Percentiles rank a stretch among this genome's conserved stretches.
These are phyloP conservation scores for Bothrops jararaca DNA, from an alignment of 2,113 vertebrate species.

Conservation along the genomic window DNA sequence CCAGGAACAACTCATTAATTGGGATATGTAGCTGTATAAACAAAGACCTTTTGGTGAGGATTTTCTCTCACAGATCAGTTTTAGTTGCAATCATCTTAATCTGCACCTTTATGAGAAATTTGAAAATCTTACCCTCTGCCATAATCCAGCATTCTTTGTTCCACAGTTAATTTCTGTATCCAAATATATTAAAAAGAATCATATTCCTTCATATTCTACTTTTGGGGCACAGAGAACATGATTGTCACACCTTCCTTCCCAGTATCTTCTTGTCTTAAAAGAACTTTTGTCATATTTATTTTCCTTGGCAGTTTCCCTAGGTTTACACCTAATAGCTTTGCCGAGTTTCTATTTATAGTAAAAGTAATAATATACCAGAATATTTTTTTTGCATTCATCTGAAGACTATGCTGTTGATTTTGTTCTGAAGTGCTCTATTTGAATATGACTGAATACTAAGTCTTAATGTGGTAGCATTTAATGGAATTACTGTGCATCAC, in stretches of 20 bases:
- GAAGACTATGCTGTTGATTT: background rate
- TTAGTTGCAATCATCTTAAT: background rate
- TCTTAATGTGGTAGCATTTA: background rate
- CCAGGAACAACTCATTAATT: background rate
- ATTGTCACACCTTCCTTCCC: background rate
- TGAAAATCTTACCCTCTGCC: background rate
- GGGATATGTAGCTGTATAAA: background rate
- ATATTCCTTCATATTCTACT: background rate
- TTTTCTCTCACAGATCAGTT: background rate
- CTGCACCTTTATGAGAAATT: background rate
- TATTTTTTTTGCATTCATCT: background rate
- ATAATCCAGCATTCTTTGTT: background rate
- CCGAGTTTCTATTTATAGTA: background rate
- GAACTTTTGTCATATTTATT: conserved; percentile 5
- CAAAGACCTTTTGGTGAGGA: background rate
- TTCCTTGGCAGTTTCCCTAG: conserved; percentile 31
- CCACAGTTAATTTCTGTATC: background rate
- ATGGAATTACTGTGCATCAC: background rate
- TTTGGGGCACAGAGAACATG: background rate
- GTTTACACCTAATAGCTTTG: background rate
- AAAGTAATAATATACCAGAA: background rate
- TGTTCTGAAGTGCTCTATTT: background rate
- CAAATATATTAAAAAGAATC: background rate
- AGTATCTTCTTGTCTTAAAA: background rate
- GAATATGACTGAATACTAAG: background rate